Conservation (phyloP, 2,797 vertebrate species). For the Loris lydekkerianus region DNA sequence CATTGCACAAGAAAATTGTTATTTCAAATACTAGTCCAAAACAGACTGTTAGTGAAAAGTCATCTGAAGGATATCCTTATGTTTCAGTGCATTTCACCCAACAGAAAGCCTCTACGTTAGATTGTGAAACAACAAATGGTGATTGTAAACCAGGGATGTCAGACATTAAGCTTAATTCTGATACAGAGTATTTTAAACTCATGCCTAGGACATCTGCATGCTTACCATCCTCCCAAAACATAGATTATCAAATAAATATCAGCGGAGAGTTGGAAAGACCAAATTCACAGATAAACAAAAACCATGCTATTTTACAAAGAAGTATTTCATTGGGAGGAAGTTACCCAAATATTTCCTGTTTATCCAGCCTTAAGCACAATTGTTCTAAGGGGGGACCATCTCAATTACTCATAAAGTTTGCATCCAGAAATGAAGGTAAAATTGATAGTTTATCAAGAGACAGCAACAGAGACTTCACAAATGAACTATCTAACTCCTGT, state of each 20-base stretch:
- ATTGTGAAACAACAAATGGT: slow-evolving; percentile 86
- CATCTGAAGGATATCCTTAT: slow-evolving; percentile 89
- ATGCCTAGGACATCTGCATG: slow-evolving; percentile 92
- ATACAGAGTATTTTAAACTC: slow-evolving; percentile 87
- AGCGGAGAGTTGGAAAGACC: slow-evolving; percentile 85
- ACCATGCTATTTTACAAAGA: slow-evolving; percentile 92
- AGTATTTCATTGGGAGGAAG: slow-evolving; percentile 96
- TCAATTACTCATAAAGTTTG: slow-evolving; percentile 96
- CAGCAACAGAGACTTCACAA: slow-evolving; percentile 86
- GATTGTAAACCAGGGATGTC: slow-evolving; percentile 83
- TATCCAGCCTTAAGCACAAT: slow-evolving; percentile 92
- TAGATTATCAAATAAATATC: slow-evolving; percentile 81
- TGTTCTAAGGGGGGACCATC: slow-evolving; percentile 90
- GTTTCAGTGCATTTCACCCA: slow-evolving; percentile 92
- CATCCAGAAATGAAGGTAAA: slow-evolving; percentile 90
- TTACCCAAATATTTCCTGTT: slow-evolving; percentile 92
- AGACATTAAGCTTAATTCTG: slow-evolving; percentile 80
- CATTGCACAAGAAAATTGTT: slow-evolving; percentile 88
- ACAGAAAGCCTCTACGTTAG: slow-evolving; percentile 87
- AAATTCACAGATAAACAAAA: slow-evolving; percentile 85
- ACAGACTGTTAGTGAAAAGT: slow-evolving; percentile 85
- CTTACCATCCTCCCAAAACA: slow-evolving; percentile 89
- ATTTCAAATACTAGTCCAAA: slow-evolving; percentile 75
- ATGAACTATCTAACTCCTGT: slow-evolving; percentile 82
- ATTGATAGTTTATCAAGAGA: slow-evolving; percentile 86